These are phyloP conservation scores for Atlantisia rogersi DNA, from an alignment of 2,113 vertebrate genomes.

Conservation along the genomic window DNA sequence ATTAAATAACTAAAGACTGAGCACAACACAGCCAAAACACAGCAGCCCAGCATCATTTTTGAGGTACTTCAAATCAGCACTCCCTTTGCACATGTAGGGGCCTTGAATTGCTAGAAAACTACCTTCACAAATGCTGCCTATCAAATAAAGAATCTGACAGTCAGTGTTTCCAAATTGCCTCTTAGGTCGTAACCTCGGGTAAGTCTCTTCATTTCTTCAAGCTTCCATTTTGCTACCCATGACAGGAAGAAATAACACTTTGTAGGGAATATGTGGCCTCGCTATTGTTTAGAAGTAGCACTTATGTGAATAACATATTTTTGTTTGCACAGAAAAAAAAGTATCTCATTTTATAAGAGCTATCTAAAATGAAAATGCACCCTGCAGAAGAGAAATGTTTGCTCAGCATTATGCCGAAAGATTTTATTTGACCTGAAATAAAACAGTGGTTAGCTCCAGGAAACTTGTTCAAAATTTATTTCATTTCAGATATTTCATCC, in stretches of 20 bases:
- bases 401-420: neutral
- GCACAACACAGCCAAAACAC: neutral
- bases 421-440: conserved; percentile 9
- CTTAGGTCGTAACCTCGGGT: neutral
- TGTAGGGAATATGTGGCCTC: neutral
- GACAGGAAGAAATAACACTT: neutral
- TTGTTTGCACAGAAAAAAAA: neutral
- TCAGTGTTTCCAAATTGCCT: neutral
- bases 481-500: neutral
- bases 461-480: neutral
- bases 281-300: neutral
- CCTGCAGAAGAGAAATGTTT: neutral
- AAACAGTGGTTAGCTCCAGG: neutral
- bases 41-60: neutral
- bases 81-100: neutral
- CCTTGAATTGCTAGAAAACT: neutral
- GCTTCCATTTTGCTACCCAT: neutral
- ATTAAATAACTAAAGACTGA: neutral
- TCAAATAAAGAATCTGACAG: neutral
- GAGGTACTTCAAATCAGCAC: neutral
- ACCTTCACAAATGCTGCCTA: neutral
- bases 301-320: neutral
- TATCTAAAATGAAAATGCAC: conserved; percentile 26
- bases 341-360: neutral
- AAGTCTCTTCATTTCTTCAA: neutral